Conservation (phyloP, 2,888 invertebrate species). For the Spatulosminthurus flaviceps region DNA sequence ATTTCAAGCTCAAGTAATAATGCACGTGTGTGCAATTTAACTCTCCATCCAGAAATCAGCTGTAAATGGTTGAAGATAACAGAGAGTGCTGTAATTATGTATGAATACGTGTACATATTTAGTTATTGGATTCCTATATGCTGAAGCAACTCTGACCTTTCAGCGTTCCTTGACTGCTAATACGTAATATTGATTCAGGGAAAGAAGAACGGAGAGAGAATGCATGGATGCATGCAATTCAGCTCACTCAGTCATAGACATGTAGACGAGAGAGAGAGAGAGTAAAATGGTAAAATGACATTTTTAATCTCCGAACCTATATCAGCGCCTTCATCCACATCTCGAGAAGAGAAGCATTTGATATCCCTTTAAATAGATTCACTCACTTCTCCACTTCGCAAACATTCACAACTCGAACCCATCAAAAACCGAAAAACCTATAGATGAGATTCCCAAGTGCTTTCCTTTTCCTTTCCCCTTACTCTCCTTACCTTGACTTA, state of each 20-base stretch:
- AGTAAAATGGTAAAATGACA: conserved; percentile 51
- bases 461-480: conserved; percentile 24
- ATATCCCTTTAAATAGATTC: conserved; percentile 46
- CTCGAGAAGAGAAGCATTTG: conserved; percentile 37
- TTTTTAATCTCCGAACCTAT: conserved; percentile 52
- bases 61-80: no score
- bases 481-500: conserved; percentile 8
- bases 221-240: conserved; percentile 2
- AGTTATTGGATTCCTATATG: not conserved
- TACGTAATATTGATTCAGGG: conserved; percentile 25
- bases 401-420: conserved; percentile 46
- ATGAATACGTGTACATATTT: no score
- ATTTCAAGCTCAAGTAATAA: no score
- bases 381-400: conserved; percentile 45
- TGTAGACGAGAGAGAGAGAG: conserved; percentile 28
- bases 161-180: conserved; percentile 32
- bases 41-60: no score
- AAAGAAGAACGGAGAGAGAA: conserved; percentile 1
- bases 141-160: conserved; percentile 23
- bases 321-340: conserved; percentile 41
- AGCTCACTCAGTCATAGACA: conserved; percentile 1
- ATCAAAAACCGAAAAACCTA: conserved; percentile 41
- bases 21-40: no score
- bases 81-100: no score
- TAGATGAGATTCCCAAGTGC: conserved; percentile 46